Evolutionary conservation across 2,113 vertebrate genomes (phyloP).

Genomic region (Circaetus gallicus): DNA sequence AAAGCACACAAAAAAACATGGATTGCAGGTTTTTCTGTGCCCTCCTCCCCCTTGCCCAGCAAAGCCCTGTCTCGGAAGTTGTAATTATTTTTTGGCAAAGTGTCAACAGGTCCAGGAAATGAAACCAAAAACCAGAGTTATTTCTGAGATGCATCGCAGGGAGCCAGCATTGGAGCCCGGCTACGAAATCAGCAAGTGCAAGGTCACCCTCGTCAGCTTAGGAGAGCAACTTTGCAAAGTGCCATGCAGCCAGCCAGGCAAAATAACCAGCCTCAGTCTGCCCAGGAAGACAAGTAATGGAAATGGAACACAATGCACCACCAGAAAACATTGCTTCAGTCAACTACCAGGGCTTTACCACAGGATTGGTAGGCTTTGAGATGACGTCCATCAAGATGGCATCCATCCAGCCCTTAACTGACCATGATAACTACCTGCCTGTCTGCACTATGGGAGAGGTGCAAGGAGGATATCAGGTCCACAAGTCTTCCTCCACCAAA

Average conservation of each 20-base stretch:
- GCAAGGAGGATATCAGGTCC: background rate
- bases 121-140: background rate
- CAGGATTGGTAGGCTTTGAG: background rate
- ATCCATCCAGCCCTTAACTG: background rate
- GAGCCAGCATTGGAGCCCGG: accelerated
- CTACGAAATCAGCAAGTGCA: background rate
- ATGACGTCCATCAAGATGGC: accelerated
- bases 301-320: background rate
- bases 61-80: background rate
- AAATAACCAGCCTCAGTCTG: background rate
- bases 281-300: background rate
- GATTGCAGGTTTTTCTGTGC: background rate
- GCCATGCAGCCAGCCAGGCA: background rate
- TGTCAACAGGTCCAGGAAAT: background rate
- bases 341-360: background rate
- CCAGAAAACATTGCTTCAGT: background rate
- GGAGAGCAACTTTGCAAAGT: background rate
- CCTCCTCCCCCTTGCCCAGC: background rate
- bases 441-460: background rate
- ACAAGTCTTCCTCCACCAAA: background rate
- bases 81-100: constrained; percentile 45
- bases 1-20: accelerated
- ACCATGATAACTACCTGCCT: background rate
- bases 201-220: background rate
- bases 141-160: background rate